These are phyloP conservation scores for Philereme vetulata DNA, from an alignment of 2,888 invertebrate genomes.

Conservation along the genomic window DNA sequence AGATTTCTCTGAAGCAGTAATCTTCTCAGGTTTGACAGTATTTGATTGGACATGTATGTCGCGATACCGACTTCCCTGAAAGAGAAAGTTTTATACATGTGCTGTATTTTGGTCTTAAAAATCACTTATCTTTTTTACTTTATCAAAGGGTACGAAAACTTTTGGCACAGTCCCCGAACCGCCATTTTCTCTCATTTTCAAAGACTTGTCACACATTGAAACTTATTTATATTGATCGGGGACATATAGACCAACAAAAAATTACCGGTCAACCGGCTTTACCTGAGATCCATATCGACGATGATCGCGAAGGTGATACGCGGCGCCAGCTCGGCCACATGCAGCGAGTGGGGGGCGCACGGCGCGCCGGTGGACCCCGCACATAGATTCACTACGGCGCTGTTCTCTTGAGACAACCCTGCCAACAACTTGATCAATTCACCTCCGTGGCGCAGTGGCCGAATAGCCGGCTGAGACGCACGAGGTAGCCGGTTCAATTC, in stretches of 20 bases:
- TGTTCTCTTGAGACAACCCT: slow-evolving; percentile 76
- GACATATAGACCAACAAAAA: not conserved
- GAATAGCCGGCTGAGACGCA: too few species aligned
- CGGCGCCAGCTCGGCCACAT: slow-evolving; percentile 67
- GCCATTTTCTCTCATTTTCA: too few species aligned
- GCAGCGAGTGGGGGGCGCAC: slow-evolving; percentile 71
- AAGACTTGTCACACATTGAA: too few species aligned
- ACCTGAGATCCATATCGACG: slow-evolving; percentile 73
- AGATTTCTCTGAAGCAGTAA: slow-evolving; percentile 89
- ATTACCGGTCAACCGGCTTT: not conserved
- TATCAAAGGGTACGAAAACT: too few species aligned
- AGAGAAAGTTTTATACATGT: slow-evolving; percentile 18
- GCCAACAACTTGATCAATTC: not conserved
- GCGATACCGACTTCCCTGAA: slow-evolving; percentile 71
- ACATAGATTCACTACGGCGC: slow-evolving; percentile 69
- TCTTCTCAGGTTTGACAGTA: slow-evolving; percentile 73
- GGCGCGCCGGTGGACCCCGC: slow-evolving; percentile 59
- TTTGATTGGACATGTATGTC: slow-evolving; percentile 64
- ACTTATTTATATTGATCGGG: too few species aligned
- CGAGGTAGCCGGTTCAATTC: too few species aligned
- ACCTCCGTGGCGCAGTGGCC: too few species aligned
- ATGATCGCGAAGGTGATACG: slow-evolving; percentile 63
- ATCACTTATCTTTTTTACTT: too few species aligned
- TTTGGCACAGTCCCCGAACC: too few species aligned
- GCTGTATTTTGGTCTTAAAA: too few species aligned